Percentiles rank a stretch among this genome's conserved stretches.
Evolutionary conservation across 2,113 vertebrate genomes (phyloP).

Genomic region (Ceyx melanurus): DNA sequence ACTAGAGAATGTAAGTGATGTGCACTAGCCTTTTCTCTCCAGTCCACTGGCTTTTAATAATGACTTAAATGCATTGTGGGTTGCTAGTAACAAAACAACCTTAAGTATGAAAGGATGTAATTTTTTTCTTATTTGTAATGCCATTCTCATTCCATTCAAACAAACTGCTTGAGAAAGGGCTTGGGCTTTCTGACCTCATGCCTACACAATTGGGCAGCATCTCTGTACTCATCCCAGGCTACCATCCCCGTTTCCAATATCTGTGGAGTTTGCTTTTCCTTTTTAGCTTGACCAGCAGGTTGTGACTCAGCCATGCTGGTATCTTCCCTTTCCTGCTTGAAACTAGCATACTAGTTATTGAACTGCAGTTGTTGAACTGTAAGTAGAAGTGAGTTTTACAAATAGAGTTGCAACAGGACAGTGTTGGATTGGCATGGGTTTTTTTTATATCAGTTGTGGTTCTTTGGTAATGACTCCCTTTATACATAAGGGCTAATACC

Average conservation of each 20-base stretch:
- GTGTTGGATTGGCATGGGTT: neutral
- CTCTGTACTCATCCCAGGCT: too few relatives aligned
- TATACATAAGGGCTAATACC: neutral
- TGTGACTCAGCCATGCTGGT: too few relatives aligned
- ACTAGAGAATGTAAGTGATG: neutral
- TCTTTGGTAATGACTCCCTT: neutral
- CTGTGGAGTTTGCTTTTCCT: too few relatives aligned
- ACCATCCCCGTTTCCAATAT: too few relatives aligned
- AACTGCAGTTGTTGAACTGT: neutral
- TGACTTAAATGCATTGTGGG: neutral
- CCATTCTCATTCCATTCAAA: neutral
- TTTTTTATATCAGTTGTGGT: neutral
- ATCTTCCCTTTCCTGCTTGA: too few relatives aligned
- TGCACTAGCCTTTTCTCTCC: neutral
- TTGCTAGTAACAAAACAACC: neutral
- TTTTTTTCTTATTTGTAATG: neutral
- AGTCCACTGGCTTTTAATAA: neutral
- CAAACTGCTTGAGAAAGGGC: neutral
- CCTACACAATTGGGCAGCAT: too few relatives aligned
- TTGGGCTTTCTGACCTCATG: too few relatives aligned
- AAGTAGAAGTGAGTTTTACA: neutral
- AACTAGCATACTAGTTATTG: neutral
- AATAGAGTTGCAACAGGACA: neutral
- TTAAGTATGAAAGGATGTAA: neutral
- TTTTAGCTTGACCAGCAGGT: too few relatives aligned